phyloP scores from a whole-genome alignment of 2,888 invertebrate genomes.

The Drosophila crucigera region DNA sequence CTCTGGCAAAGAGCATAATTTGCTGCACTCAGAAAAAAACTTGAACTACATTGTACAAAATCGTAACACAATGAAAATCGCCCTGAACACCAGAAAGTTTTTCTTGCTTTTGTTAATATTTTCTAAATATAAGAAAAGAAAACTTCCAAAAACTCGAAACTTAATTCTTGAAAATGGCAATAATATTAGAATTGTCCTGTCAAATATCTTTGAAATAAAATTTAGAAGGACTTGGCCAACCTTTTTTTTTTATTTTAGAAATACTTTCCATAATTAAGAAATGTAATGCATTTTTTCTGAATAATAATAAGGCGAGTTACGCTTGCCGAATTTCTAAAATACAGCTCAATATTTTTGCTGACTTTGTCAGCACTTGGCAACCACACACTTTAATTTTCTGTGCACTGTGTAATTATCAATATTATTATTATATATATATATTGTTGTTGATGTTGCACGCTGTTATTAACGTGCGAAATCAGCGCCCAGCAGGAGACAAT shows the following conservation, averaged over 20 bases:
- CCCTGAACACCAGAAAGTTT: too few species aligned
- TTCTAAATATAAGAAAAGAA: too few species aligned
- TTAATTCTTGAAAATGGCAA: too few species aligned
- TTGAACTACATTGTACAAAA: not conserved
- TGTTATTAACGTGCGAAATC: constrained; percentile 55
- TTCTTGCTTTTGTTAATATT: too few species aligned
- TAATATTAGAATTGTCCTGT: too few species aligned
- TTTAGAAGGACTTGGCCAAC: too few species aligned
- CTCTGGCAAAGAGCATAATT: constrained; percentile 19
- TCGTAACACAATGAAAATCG: too few species aligned
- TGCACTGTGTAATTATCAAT: constrained; percentile 14
- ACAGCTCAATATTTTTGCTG: not conserved
- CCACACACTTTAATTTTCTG: not conserved
- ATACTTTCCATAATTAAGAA: too few species aligned
- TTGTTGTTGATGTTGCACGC: constrained; percentile 6
- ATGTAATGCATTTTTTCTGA: too few species aligned
- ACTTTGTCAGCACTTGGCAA: not conserved
- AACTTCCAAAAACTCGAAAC: too few species aligned
- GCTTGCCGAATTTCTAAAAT: not conserved
- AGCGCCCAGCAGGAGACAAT: constrained; percentile 43
- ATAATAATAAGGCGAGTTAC: not conserved
- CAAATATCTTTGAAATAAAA: too few species aligned
- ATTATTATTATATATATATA: constrained; percentile 27
- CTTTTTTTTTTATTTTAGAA: too few species aligned
- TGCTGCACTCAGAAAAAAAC: constrained; percentile 9